Conservation (phyloP, 2,113 vertebrate species). For the Zapus hudsonius region DNA sequence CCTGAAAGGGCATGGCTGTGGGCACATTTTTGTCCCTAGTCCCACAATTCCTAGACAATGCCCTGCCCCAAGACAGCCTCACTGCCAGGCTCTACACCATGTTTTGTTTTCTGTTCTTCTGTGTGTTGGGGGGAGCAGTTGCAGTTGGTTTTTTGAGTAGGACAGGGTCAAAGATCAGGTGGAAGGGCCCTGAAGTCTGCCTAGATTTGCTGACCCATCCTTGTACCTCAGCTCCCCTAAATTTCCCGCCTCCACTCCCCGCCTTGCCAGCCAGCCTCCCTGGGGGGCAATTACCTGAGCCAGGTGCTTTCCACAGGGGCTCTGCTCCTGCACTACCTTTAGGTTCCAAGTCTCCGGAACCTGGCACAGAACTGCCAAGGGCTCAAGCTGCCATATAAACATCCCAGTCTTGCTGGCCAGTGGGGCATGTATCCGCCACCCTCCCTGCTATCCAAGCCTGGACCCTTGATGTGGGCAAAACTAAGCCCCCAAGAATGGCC, state of each 20-base stretch:
- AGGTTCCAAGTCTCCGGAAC: slow-evolving; percentile 57
- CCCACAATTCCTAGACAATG: slow-evolving; percentile 65
- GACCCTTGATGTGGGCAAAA: neutral
- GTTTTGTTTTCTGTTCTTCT: too few relatives aligned
- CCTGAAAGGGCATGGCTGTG: neutral
- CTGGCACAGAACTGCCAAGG: slow-evolving; percentile 66
- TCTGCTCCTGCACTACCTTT: slow-evolving; percentile 36
- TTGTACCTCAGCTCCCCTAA: neutral
- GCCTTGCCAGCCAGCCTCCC: slow-evolving; percentile 58
- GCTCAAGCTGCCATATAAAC: slow-evolving; percentile 65
- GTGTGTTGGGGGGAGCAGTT: too few relatives aligned
- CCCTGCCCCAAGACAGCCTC: neutral
- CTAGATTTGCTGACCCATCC: slow-evolving; percentile 8
- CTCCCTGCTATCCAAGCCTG: neutral
- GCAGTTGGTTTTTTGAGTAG: neutral
- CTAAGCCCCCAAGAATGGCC: too few relatives aligned
- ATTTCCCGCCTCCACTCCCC: slow-evolving; percentile 54
- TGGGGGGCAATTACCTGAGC: slow-evolving; percentile 76
- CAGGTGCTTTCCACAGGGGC: slow-evolving; percentile 71
- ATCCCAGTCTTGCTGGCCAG: neutral
- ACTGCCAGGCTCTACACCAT: neutral
- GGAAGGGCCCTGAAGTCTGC: neutral
- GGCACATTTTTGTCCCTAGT: slow-evolving; percentile 52
- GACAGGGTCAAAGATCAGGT: neutral
- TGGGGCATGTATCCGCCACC: neutral